Conservation (phyloP, 1,140 invertebrate genomes). For the Dreissena rostriformis region DNA sequence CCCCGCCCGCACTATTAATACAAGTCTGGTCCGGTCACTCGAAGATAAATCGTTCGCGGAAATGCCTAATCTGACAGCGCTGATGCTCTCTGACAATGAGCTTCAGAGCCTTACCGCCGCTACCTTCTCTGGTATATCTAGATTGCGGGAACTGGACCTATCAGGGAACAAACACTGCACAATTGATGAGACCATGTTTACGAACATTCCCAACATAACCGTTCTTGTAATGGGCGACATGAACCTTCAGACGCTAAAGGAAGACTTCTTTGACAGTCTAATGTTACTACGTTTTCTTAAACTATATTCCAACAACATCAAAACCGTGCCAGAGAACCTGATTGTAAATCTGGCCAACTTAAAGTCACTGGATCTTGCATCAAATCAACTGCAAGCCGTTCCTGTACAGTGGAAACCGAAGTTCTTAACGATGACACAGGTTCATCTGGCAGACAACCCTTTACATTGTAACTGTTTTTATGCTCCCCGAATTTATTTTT, state of each 20-base stretch:
- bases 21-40: slow-evolving; percentile 29
- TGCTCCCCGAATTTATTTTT: no score
- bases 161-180: slow-evolving; percentile 47
- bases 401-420: slow-evolving; percentile 37
- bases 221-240: slow-evolving; percentile 48
- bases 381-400: slow-evolving; percentile 26
- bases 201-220: slow-evolving; percentile 8
- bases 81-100: slow-evolving; percentile 37
- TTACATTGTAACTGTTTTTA: slow-evolving; percentile 54
- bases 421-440: slow-evolving; percentile 30
- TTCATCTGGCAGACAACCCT: slow-evolving; percentile 45
- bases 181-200: slow-evolving; percentile 46
- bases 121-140: slow-evolving; percentile 34
- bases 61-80: neutral
- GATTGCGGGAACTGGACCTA: slow-evolving; percentile 38
- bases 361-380: slow-evolving; percentile 32
- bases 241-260: slow-evolving; percentile 26
- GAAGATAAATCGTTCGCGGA: slow-evolving; percentile 21
- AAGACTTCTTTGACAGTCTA: slow-evolving; percentile 11
- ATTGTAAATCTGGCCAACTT: slow-evolving; percentile 1
- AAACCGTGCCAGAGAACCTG: slow-evolving; percentile 23
- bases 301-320: slow-evolving; percentile 34
- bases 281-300: slow-evolving; percentile 27
- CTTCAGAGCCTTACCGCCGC: slow-evolving; percentile 5
- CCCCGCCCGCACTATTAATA: no score